Percentiles rank a stretch among this genome's conserved stretches.
Conservation (phyloP, 2,113 vertebrate species). For the Eublepharis macularius region DNA sequence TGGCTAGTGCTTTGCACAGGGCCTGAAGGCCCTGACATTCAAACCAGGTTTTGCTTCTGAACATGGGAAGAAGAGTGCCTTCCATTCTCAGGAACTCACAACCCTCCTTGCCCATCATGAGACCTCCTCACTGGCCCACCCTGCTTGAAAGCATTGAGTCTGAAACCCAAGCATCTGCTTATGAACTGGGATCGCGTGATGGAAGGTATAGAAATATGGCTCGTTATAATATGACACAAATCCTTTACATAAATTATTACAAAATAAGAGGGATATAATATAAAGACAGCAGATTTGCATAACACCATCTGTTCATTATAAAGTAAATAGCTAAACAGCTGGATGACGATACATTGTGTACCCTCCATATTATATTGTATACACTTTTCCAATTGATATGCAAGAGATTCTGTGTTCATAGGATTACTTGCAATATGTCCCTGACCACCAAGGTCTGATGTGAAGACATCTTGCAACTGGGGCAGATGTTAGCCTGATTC, state of each 20-base stretch:
- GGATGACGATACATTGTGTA: too few species aligned
- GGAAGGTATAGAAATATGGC: background rate
- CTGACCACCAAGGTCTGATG: background rate
- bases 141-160: background rate
- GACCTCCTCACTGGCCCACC: background rate
- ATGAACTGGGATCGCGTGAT: background rate
- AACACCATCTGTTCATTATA: background rate
- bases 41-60: background rate
- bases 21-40: background rate
- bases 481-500: background rate
- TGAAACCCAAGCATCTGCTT: background rate
- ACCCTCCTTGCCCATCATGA: background rate
- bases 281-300: background rate
- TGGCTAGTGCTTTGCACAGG: background rate
- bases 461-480: background rate
- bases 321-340: background rate
- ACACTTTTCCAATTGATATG: background rate
- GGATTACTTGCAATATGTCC: background rate
- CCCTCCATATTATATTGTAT: too few species aligned
- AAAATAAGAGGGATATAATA: background rate
- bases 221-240: background rate
- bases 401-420: background rate
- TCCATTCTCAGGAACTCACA: background rate
- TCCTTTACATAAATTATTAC: background rate
- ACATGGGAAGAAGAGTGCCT: background rate